Percentiles rank a stretch among this genome's conserved stretches.
Conservation (phyloP, 2,888 invertebrate species). For the Phyto melanocephala region DNA sequence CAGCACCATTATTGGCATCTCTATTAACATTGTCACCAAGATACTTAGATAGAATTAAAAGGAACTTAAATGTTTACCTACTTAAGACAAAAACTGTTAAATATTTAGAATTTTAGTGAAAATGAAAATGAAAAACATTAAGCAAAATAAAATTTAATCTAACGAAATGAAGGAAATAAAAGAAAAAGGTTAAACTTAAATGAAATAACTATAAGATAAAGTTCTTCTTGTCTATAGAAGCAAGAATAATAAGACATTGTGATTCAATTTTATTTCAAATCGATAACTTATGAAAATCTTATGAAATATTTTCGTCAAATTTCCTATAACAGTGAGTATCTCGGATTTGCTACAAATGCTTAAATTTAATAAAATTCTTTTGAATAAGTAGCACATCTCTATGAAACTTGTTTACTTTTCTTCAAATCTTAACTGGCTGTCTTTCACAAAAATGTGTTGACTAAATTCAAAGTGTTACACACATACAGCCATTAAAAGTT, state of each 20-base stretch:
- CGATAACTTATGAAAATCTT: too few species aligned
- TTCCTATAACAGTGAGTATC: too few species aligned
- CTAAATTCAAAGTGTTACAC: not conserved
- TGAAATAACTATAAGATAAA: too few species aligned
- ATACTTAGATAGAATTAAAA: not conserved
- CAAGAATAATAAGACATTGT: too few species aligned
- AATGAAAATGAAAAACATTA: not conserved
- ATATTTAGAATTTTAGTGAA: not conserved
- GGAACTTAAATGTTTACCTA: not conserved
- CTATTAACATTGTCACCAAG: not conserved
- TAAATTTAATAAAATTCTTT: not conserved
- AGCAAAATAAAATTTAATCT: not conserved
- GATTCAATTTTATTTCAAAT: too few species aligned
- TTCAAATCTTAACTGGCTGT: not conserved
- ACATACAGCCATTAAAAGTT: not conserved
- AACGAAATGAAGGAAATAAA: too few species aligned
- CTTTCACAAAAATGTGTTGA: conserved; percentile 24
- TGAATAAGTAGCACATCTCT: not conserved
- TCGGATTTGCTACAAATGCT: too few species aligned
- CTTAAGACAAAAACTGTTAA: not conserved
- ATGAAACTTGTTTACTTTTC: not conserved
- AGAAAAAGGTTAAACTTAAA: not conserved
- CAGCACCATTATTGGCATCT: not conserved
- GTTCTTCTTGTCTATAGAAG: too few species aligned
- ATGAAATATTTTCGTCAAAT: too few species aligned